Evolutionary conservation across 64 coral and sea anemone species (phyloP), one percentile per base, ranked within the genome.

Genomic region (Cladopsammia gracilis): DNA sequence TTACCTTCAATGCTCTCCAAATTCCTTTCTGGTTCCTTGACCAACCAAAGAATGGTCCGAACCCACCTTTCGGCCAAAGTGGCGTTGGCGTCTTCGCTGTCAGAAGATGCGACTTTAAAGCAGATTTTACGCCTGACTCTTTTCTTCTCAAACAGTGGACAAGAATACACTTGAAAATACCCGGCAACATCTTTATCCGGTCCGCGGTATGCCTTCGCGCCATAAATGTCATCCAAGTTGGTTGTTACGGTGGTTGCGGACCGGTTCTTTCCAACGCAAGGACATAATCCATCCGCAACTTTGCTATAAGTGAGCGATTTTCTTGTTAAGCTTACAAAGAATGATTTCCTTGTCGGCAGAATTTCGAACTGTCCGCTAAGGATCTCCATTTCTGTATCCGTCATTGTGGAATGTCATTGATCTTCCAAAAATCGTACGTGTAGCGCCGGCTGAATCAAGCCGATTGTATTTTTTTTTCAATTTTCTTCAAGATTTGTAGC

Each of bases 101-200:
- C 97, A 51, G 62, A 90, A 6, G 77, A 81, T 19, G 69, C n/a
- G 15, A 98, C 87, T 77, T 74, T 89, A 87, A 96, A 98, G 52
- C 87, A 94, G 1, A 90, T 70, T 79, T 85, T 91, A 65, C 52
- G 64, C 12, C 69, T 20, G 48, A 69, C 64, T 88, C 97, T 79
- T 76, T 93, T 61, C 58, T 88, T 93, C 93, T 95, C 88, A 82
- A 44, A 72, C 34, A 86, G 4, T 10, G 90, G 97, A 71, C 94
- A 98, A 18, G 87, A 76, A 87, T 89, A 98, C 20, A 98, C 60
- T 43, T 98, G 97, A 81, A 98, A 90, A 93, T 96, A 98, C 6
- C 90, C 87, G 24, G 66, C 68, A n/a, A 48, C 50, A 42, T 93
- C 90, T 25, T 24, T 90, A 0, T 74, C 62, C 20, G 71, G 61